phyloP scores from a whole-genome alignment of 2,113 vertebrate genomes.

The Mirza zaza region DNA sequence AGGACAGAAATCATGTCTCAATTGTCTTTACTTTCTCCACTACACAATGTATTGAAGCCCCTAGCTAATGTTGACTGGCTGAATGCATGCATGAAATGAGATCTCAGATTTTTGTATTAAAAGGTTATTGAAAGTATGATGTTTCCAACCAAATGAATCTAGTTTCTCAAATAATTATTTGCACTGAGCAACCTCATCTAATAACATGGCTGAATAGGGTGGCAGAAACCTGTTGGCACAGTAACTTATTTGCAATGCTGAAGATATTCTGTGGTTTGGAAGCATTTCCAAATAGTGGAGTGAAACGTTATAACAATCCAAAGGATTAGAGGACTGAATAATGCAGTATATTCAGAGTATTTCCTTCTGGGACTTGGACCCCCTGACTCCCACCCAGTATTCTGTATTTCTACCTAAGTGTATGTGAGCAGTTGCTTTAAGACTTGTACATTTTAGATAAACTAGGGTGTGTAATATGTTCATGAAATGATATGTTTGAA shows the following conservation, averaged over 20 bases:
- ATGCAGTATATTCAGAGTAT: slow-evolving; percentile 34
- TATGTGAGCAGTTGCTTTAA: background rate
- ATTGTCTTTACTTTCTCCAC: background rate
- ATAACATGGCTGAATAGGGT: slow-evolving; percentile 17
- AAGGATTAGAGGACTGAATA: slow-evolving; percentile 64
- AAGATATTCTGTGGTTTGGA: slow-evolving; percentile 68
- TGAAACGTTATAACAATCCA: slow-evolving; percentile 67
- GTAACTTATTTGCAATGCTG: slow-evolving; percentile 54
- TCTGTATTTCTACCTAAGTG: slow-evolving; percentile 19
- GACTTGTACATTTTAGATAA: slow-evolving; percentile 41
- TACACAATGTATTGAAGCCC: background rate
- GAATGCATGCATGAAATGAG: background rate
- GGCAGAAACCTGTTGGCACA: slow-evolving; percentile 39
- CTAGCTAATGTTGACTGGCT: background rate
- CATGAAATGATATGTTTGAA: background rate
- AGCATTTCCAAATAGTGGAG: slow-evolving; percentile 58
- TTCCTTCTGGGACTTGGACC: slow-evolving; percentile 41
- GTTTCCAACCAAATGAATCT: background rate
- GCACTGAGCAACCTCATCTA: slow-evolving; percentile 7
- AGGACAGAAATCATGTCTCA: background rate
- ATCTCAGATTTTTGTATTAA: background rate
- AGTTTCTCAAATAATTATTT: slow-evolving; percentile 13
- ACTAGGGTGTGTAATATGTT: background rate
- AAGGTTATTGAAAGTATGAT: slow-evolving; percentile 13
- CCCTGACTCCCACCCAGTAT: background rate